Evolutionary conservation across 2,888 invertebrate species (phyloP).

Genomic region (Argyresthia goedartella): DNA sequence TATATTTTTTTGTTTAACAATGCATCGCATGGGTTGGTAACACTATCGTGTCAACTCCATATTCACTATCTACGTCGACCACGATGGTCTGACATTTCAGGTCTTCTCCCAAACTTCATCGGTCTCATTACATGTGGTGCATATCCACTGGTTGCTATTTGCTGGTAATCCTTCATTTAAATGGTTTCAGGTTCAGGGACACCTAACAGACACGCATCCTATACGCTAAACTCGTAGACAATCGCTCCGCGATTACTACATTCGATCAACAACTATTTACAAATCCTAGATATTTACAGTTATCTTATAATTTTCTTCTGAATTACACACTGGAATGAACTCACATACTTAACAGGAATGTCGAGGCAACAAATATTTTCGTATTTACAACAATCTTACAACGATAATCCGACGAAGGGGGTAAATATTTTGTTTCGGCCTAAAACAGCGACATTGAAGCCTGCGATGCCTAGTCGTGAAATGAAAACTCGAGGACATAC

Average conservation of each 20-base stretch:
- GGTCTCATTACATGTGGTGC: too few species aligned
- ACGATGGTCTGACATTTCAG: too few species aligned
- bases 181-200: too few species aligned
- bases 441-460: not conserved
- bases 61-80: not conserved
- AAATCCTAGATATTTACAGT: slow-evolving; percentile 54
- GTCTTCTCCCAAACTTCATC: too few species aligned
- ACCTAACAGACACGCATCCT: too few species aligned
- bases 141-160: too few species aligned
- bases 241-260: slow-evolving; percentile 58
- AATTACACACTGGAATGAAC: slow-evolving; percentile 51
- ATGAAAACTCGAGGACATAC: too few species aligned
- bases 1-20: not conserved
- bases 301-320: slow-evolving; percentile 48
- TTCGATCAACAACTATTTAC: slow-evolving; percentile 53
- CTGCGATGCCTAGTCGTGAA: too few species aligned
- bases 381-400: slow-evolving; percentile 40
- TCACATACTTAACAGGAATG: slow-evolving; percentile 57
- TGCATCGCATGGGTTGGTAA: slow-evolving; percentile 23
- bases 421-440: slow-evolving; percentile 1
- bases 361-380: slow-evolving; percentile 37
- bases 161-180: too few species aligned
- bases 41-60: slow-evolving; percentile 19
- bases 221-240: slow-evolving; percentile 15
- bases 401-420: not conserved